Evolutionary conservation across 2,888 invertebrate genomes (phyloP).

Genomic region (Cremastinae sp.): DNA sequence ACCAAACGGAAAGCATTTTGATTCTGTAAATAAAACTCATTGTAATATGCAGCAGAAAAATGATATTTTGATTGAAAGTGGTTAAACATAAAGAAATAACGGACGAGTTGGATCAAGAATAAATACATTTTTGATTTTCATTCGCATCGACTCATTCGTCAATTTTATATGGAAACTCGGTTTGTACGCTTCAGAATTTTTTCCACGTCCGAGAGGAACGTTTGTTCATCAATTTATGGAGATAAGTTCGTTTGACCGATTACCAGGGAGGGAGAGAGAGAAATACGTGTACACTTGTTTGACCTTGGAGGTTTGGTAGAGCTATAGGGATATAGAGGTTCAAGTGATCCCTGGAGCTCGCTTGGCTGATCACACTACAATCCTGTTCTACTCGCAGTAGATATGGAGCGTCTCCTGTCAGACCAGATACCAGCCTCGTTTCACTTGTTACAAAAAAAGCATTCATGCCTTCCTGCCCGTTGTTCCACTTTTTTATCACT

Average conservation of each 20-base stretch:
- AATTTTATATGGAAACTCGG: too few relatives aligned
- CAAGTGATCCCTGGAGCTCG: slow-evolving; percentile 29
- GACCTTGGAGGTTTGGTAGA: slow-evolving; percentile 49
- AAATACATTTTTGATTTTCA: too few relatives aligned
- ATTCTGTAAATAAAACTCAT: too few relatives aligned
- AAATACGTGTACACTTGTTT: slow-evolving; percentile 33
- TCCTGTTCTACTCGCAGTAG: slow-evolving; percentile 11
- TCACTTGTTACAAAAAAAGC: too few relatives aligned
- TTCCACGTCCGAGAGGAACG: background rate
- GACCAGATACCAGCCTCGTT: too few relatives aligned
- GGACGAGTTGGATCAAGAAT: too few relatives aligned
- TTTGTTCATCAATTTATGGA: slow-evolving; percentile 22
- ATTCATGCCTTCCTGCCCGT: background rate
- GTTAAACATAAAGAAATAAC: too few relatives aligned
- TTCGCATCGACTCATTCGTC: too few relatives aligned
- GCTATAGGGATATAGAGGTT: background rate
- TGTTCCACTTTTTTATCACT: background rate
- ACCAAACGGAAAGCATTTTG: too few relatives aligned
- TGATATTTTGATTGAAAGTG: too few relatives aligned
- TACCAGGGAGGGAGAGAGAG: slow-evolving; percentile 2
- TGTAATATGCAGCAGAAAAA: too few relatives aligned
- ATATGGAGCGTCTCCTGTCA: background rate
- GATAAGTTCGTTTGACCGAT: slow-evolving; percentile 31
- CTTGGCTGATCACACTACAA: slow-evolving; percentile 7
- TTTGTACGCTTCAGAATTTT: background rate